Evolutionary conservation across 2,888 invertebrate species (phyloP), one percentile per base, ranked within the genome.

Genomic region (Digitonthophagus gazella): DNA sequence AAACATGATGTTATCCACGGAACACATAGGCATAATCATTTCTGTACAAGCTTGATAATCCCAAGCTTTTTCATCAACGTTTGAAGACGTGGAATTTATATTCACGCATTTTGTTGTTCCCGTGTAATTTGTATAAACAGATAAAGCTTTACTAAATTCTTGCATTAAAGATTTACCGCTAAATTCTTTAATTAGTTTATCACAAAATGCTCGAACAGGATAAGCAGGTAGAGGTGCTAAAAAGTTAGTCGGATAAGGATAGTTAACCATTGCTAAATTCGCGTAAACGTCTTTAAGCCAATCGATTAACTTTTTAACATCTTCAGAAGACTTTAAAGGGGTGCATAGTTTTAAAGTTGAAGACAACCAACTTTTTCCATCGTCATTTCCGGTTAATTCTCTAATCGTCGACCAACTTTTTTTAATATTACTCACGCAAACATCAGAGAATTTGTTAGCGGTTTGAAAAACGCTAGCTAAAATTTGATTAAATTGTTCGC

Each of bases 21-120:
- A 58, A 81, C 98, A 98, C 85, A 93, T 90, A 0, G 98, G 98
- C 95, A 97, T 96, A 70, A 97, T 91, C 93, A 98, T 96, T 83
- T 99, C 98, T 18, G 96, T 96, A 79, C 98, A 98, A 0, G 92
- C 87, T 87, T 96, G 95, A 80, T 91, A 94, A 72, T 89, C 85
- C 97, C 97, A 97, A 0, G 91, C 93, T 3, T 79, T 74, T 11
- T 89, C 89, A 11, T 91, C 91, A 3, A 95, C 80, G 69, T 84
- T 82, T 2, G 82, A 78, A 15, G 85, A 83, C 63, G 86, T 86
- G 28, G 87, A 84, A 56, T 80, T 83, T 70, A 87, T 87, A 77
- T 92, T 84, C 15, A 93, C 84, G 78, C 97, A 97, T 69, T 86
- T 85, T 0, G 84, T 83, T 65, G 85, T 83, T 16, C 93, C 92